Evolutionary conservation across 2,113 vertebrate species (phyloP), one percentile per base, ranked within the genome.

Genomic region (Oceanites oceanicus): DNA sequence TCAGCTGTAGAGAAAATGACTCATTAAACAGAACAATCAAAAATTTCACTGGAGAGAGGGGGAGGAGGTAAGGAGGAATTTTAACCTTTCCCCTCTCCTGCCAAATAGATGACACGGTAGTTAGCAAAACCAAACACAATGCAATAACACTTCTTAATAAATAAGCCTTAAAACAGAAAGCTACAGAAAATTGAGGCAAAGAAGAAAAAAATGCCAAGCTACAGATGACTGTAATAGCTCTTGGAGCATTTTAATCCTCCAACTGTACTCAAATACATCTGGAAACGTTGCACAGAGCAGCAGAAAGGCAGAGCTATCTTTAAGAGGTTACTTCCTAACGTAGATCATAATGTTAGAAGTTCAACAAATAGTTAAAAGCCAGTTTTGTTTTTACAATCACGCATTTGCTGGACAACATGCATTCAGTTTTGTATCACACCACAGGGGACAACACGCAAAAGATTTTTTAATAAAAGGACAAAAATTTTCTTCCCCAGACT

Each of bases 1-100:
- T 96, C 96, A 97, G 96, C 93, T 96, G 94, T 68, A 96, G 58
- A 96, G 84, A 95, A 96, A 92, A 97, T 95, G 91, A 92, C 84
- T 97, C 94, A 94, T 94, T 88, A 88, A 91, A 92, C 36, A 94
- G 81, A 95, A 94, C 86, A 95, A 94, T 94, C 91, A 94, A 75
- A 96, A 94, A 91, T 76, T 94, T 95, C 84, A 93, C 61, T 92
- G 58, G 26, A 88, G 84, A 73, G 62, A 86, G 76, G 40, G 81
- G 90, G 94, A 95, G 81, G 93, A 93, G 92, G 96, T 90, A 91
- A 80, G 29, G 18, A 87, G 44, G 78, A 92, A 92, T 86, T 88
- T 90, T 67, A 95, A 96, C 94, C 91, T 97, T 85, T 32, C 34
- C 72, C 26, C 7, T 84, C 40, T 88, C 55, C 73, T 63, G 89